Evolutionary conservation across 1,140 invertebrate genomes (phyloP).

Genomic region (Zaprionus taronus): DNA sequence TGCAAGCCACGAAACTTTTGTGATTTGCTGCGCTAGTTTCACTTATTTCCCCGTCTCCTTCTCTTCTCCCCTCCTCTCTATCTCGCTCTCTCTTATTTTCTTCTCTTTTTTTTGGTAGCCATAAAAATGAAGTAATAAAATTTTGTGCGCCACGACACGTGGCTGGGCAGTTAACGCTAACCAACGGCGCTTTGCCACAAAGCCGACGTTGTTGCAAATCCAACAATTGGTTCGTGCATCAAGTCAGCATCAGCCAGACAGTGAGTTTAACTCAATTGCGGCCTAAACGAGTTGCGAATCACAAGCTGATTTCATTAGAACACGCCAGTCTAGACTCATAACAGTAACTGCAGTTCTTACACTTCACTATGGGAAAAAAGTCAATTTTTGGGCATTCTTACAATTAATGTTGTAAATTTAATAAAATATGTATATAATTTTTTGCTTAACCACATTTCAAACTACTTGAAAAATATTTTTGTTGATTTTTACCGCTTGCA

Average conservation of each 20-base stretch:
- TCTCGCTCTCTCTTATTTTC: too few relatives aligned
- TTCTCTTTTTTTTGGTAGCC: conserved; percentile 16
- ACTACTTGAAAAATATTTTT: too few relatives aligned
- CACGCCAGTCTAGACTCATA: conserved; percentile 1
- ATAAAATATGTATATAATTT: too few relatives aligned
- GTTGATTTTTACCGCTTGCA: too few relatives aligned
- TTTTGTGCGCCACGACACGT: conserved; percentile 28
- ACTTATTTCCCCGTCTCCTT: neutral
- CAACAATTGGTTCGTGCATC: conserved; percentile 24
- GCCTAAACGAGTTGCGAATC: conserved; percentile 49
- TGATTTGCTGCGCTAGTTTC: conserved; percentile 40
- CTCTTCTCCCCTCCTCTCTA: neutral
- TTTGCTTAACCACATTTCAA: too few relatives aligned
- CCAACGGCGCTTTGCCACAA: neutral
- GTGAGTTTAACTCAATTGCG: conserved; percentile 37
- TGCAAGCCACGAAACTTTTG: conserved; percentile 36
- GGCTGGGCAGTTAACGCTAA: conserved; percentile 22
- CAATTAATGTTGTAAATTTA: too few relatives aligned
- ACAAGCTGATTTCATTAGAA: conserved; percentile 31
- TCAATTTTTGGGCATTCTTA: too few relatives aligned
- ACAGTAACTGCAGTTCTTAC: conserved; percentile 17
- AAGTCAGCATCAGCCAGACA: neutral
- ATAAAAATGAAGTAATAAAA: conserved; percentile 45
- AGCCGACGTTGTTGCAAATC: neutral
- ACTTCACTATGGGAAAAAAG: too few relatives aligned